Conservation (phyloP, 2,888 invertebrate species). For the Lasioglossum malachurum region DNA sequence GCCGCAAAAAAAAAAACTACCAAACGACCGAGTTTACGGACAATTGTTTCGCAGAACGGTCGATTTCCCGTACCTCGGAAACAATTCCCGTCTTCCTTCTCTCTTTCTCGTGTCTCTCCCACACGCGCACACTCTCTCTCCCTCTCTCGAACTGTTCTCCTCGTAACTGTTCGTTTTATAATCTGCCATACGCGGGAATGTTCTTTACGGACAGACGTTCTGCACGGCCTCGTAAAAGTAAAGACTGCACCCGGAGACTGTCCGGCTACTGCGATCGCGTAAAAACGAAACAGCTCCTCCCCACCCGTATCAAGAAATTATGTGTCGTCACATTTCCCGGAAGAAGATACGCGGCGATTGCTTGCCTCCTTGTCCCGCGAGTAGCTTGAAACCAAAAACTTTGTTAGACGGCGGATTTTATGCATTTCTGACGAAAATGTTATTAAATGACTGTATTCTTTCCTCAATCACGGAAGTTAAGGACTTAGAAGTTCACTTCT, state of each 20-base stretch:
- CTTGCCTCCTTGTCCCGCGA: no score
- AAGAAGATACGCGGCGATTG: no score
- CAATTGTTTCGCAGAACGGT: conserved; percentile 9
- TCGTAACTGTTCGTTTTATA: not conserved
- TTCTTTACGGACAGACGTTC: conserved; percentile 6
- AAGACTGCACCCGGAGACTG: not conserved
- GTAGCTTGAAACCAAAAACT: no score
- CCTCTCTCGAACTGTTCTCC: not conserved
- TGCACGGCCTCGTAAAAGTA: not conserved
- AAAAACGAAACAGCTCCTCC: not conserved
- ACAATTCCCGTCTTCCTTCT: not conserved
- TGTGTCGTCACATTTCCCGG: no score
- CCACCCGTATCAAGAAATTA: no score
- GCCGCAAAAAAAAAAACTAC: not conserved
- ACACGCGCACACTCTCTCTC: not conserved
- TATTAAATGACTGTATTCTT: no score
- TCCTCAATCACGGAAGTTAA: no score
- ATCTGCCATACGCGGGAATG: conserved; percentile 4
- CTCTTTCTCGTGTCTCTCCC: not conserved
- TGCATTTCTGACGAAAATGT: no score
- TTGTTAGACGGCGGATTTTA: no score
- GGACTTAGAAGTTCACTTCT: no score
- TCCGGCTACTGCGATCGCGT: not conserved
- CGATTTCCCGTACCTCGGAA: not conserved
- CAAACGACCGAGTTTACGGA: conserved; percentile 8